phyloP scores from a whole-genome alignment of 2,113 vertebrate species.

The Malurus melanocephalus region DNA sequence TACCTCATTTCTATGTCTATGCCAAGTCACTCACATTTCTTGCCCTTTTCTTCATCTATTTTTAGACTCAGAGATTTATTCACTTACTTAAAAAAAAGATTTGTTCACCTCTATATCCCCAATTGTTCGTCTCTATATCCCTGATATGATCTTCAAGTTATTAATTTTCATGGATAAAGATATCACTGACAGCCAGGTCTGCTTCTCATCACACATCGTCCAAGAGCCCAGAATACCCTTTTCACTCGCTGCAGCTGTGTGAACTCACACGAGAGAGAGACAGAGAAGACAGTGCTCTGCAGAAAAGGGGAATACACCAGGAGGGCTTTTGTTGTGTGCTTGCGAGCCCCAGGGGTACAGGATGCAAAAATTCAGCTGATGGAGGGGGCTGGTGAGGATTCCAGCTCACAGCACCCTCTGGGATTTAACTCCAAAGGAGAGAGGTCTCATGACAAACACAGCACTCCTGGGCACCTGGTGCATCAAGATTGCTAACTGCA shows the following conservation, averaged over 20 bases:
- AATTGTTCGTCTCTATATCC: background rate
- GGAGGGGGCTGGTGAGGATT: background rate
- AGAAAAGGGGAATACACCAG: background rate
- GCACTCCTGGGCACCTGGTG: accelerated
- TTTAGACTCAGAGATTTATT: background rate
- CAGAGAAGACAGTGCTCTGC: background rate
- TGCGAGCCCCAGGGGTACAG: background rate
- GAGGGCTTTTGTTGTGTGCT: background rate
- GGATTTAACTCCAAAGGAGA: background rate
- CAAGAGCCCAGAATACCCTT: background rate
- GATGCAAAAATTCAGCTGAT: background rate
- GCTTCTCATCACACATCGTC: background rate
- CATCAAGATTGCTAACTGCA: background rate
- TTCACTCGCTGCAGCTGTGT: background rate
- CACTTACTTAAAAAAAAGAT: background rate
- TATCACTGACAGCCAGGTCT: background rate
- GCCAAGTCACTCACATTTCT: background rate
- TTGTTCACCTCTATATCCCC: background rate
- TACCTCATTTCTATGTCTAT: background rate
- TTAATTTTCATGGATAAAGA: background rate
- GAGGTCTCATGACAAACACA: background rate
- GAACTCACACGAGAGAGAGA: background rate
- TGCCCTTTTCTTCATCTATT: background rate
- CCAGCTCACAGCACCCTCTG: accelerated
- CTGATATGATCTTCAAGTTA: background rate